Conservation (phyloP, 2,888 invertebrate genomes). For the Yponomeuta cagnagella region DNA sequence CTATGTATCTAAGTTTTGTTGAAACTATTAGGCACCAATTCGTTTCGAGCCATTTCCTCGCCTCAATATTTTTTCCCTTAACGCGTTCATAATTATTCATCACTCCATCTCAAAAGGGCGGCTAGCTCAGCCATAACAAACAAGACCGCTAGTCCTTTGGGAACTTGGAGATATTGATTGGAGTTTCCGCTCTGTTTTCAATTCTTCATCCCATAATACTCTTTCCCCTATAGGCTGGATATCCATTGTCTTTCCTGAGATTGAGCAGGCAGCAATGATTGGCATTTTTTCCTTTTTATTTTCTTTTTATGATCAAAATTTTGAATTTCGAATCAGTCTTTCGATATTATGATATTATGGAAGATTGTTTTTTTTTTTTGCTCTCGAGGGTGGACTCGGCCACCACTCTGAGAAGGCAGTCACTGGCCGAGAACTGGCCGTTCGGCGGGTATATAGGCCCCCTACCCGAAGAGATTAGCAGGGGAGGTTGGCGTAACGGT, state of each 20-base stretch:
- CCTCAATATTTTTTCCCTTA: no score
- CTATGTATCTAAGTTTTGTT: no score
- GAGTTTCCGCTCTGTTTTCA: slow-evolving; percentile 54
- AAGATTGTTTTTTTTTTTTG: no score
- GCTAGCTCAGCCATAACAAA: background rate
- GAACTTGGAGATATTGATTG: slow-evolving; percentile 52
- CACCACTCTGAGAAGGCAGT: no score
- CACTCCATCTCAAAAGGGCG: background rate
- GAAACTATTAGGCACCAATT: no score
- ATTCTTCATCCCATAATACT: slow-evolving; percentile 38
- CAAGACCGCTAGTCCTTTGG: slow-evolving; percentile 29
- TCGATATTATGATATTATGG: no score
- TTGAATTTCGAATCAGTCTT: background rate
- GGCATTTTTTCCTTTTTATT: background rate
- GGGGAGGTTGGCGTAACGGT: no score
- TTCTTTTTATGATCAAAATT: background rate
- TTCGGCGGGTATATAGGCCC: no score
- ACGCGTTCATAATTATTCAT: background rate
- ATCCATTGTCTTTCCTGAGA: slow-evolving; percentile 1
- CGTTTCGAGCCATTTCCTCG: no score
- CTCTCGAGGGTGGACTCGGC: no score
- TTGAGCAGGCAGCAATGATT: slow-evolving; percentile 3
- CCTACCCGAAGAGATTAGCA: no score
- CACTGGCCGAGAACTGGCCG: no score
- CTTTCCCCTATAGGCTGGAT: background rate